These are phyloP conservation scores for Troides aeacus DNA, from an alignment of 2,888 invertebrate species.

Conservation along the genomic window DNA sequence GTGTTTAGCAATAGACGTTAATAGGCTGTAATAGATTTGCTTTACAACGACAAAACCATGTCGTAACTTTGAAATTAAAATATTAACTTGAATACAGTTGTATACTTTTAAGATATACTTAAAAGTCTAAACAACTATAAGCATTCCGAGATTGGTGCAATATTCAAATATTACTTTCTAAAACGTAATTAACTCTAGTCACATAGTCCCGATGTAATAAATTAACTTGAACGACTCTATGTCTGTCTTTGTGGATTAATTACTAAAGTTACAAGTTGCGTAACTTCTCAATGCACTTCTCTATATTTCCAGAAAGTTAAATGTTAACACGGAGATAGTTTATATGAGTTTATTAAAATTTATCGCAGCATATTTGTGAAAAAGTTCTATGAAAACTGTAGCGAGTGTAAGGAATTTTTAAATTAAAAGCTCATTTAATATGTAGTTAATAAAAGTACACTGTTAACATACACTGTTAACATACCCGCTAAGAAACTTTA, in stretches of 20 bases:
- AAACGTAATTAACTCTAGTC: neutral
- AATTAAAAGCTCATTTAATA: too few relatives aligned
- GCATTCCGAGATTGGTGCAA: neutral
- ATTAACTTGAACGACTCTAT: neutral
- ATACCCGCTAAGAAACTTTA: neutral
- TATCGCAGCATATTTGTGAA: neutral
- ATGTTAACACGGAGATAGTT: neutral
- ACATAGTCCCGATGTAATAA: constrained; percentile 1
- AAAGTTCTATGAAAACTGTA: neutral
- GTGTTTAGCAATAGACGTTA: neutral
- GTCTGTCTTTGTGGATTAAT: constrained; percentile 2
- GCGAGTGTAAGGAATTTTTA: neutral
- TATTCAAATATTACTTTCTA: neutral
- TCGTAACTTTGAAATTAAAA: too few relatives aligned
- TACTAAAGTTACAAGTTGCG: neutral
- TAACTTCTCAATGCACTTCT: constrained; percentile 3
- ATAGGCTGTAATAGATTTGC: neutral
- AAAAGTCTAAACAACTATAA: too few relatives aligned
- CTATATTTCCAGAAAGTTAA: neutral
- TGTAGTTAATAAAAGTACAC: too few relatives aligned
- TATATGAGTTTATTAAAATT: neutral
- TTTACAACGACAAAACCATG: neutral
- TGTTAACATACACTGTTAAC: too few relatives aligned
- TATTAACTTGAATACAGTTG: too few relatives aligned
- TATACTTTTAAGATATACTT: too few relatives aligned